Conservation (phyloP, 2,113 vertebrate species). For the Phrynosoma blainvillii region DNA sequence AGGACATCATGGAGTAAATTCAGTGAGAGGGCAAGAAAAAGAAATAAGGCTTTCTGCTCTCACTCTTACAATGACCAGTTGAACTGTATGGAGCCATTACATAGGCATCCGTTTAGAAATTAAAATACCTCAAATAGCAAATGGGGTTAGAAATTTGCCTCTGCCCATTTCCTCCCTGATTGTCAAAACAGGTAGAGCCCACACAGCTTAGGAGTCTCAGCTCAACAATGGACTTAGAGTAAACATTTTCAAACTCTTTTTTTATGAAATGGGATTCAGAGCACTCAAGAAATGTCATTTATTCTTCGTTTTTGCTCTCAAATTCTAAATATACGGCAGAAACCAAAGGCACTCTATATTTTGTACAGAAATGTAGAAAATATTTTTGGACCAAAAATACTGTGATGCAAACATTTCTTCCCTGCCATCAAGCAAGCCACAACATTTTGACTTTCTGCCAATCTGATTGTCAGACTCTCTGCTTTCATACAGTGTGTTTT, state of each 20-base stretch:
- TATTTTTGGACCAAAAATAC: not conserved
- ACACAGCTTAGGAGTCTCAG: no score
- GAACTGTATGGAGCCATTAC: no score
- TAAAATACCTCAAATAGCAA: no score
- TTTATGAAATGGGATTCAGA: not conserved
- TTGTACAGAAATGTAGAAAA: not conserved
- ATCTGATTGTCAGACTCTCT: no score
- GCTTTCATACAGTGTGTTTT: no score
- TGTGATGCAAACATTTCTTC: not conserved
- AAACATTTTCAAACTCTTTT: no score
- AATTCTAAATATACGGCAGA: not conserved
- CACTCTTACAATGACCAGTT: no score
- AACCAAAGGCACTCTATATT: not conserved
- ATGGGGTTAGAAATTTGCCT: not conserved
- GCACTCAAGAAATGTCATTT: not conserved
- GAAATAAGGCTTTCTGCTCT: no score
- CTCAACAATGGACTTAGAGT: no score
- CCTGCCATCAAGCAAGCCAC: not conserved
- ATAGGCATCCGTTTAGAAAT: no score
- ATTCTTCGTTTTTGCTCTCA: not conserved
- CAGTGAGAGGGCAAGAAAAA: no score
- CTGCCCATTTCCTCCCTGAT: not conserved
- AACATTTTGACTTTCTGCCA: not conserved
- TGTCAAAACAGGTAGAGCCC: not conserved
- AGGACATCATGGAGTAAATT: no score